A percentile compares a stretch with the other conserved stretches of the same genome.
phyloP scores from a whole-genome alignment of 2,888 invertebrate genomes.

The Minunthozetes semirufus region DNA sequence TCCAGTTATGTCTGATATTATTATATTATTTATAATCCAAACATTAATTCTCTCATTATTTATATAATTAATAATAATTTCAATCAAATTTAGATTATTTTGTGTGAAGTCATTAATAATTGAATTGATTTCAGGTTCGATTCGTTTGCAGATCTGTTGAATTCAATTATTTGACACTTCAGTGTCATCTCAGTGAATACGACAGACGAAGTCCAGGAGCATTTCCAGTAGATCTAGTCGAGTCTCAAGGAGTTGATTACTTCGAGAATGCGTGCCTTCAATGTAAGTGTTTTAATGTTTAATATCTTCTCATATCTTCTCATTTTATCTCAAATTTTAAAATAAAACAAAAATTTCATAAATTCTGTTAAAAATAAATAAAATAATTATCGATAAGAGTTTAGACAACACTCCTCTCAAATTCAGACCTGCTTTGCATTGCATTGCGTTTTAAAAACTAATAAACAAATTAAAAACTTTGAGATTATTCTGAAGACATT shows the following conservation, averaged over 20 bases:
- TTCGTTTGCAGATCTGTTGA: slow-evolving; percentile 86
- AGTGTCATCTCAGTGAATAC: slow-evolving; percentile 82
- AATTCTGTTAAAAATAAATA: no score
- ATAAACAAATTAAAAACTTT: no score
- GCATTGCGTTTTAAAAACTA: not conserved
- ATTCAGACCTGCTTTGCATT: not conserved
- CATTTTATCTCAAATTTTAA: not conserved
- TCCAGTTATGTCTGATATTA: no score
- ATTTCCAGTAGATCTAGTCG: slow-evolving; percentile 71
- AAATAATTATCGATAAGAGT: no score
- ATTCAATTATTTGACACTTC: slow-evolving; percentile 85
- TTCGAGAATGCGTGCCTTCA: slow-evolving; percentile 86
- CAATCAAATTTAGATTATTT: no score
- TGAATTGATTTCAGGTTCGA: slow-evolving; percentile 59
- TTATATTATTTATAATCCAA: no score
- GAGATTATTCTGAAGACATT: no score
- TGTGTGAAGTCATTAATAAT: not conserved
- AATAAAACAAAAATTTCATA: no score
- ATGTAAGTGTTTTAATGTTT: slow-evolving; percentile 51
- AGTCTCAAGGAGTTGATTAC: slow-evolving; percentile 74
- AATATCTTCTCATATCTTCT: not conserved
- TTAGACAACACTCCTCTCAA: not conserved
- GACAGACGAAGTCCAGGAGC: slow-evolving; percentile 80
- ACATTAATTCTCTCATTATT: no score
- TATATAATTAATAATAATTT: no score